Conservation (phyloP, 2,113 vertebrate species). For the Podarcis cretensis region DNA sequence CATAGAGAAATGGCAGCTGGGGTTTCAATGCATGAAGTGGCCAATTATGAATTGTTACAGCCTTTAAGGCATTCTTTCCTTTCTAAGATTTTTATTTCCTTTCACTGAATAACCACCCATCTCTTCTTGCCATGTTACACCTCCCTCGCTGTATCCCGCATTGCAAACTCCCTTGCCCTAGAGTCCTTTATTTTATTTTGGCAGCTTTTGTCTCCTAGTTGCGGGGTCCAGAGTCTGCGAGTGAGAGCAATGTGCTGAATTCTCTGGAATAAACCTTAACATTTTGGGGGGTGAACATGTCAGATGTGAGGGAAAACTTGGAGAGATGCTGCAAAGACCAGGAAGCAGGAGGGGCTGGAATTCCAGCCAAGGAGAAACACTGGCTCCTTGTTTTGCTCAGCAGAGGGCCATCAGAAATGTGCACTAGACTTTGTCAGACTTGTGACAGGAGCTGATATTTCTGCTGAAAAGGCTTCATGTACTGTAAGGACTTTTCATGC, state of each 20-base stretch:
- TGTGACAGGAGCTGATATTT: slow-evolving; percentile 38
- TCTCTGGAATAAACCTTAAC: slow-evolving; percentile 39
- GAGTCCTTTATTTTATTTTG: neutral
- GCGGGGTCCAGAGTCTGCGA: neutral
- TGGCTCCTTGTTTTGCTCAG: slow-evolving; percentile 63
- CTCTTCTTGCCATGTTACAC: neutral
- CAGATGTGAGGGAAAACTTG: slow-evolving; percentile 43
- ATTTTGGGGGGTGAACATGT: slow-evolving; percentile 53
- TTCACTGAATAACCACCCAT: neutral
- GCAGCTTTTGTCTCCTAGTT: neutral
- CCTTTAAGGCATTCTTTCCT: too few relatives aligned
- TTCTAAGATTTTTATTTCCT: neutral
- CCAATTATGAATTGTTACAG: too few relatives aligned
- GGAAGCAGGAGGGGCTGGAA: slow-evolving; percentile 54
- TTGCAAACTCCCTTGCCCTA: neutral
- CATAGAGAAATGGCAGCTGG: neutral
- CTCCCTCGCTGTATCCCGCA: neutral
- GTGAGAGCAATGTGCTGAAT: neutral
- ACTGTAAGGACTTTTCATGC: neutral
- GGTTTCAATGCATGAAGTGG: neutral
- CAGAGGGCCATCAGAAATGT: slow-evolving; percentile 48
- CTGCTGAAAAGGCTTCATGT: slow-evolving; percentile 40
- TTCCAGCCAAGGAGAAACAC: slow-evolving; percentile 61
- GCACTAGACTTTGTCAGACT: slow-evolving; percentile 35
- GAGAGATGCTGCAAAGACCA: slow-evolving; percentile 53